A percentile compares a stretch with the other conserved stretches of the same genome.
phyloP scores from a whole-genome alignment of 2,113 vertebrate genomes.

The Pipa parva region DNA sequence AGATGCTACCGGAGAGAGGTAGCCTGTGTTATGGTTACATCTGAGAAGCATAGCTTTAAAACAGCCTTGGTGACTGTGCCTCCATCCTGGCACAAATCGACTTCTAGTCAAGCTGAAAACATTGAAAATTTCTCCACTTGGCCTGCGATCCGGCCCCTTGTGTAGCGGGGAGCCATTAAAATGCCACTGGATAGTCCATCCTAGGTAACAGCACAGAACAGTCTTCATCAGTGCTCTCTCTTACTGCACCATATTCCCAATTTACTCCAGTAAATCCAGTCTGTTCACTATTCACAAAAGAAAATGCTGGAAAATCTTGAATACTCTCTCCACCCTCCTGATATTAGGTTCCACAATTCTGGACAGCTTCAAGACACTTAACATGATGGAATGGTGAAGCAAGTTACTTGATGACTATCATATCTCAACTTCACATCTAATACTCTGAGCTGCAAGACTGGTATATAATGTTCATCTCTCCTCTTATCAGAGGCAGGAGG shows the following conservation, averaged over 20 bases:
- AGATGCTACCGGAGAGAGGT: neutral
- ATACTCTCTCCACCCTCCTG: no score
- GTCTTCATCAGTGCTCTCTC: neutral
- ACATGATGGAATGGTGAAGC: neutral
- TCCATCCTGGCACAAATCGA: neutral
- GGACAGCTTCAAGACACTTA: no score
- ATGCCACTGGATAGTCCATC: neutral
- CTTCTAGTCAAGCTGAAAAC: neutral
- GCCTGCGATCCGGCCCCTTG: neutral
- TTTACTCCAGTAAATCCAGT: neutral
- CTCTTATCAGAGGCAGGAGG: slow-evolving; percentile 6
- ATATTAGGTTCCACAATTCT: no score
- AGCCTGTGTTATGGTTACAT: neutral
- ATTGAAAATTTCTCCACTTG: neutral
- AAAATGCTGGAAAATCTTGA: no score
- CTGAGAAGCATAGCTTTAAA: neutral
- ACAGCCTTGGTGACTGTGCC: no score
- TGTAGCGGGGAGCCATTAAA: neutral
- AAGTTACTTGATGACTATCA: neutral
- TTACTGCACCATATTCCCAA: neutral
- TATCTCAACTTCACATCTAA: neutral
- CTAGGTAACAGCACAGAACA: neutral
- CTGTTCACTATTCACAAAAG: no score
- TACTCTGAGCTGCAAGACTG: neutral
- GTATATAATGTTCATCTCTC: neutral